Conservation (phyloP, 2,113 vertebrate species). For the Willisornis vidua region DNA sequence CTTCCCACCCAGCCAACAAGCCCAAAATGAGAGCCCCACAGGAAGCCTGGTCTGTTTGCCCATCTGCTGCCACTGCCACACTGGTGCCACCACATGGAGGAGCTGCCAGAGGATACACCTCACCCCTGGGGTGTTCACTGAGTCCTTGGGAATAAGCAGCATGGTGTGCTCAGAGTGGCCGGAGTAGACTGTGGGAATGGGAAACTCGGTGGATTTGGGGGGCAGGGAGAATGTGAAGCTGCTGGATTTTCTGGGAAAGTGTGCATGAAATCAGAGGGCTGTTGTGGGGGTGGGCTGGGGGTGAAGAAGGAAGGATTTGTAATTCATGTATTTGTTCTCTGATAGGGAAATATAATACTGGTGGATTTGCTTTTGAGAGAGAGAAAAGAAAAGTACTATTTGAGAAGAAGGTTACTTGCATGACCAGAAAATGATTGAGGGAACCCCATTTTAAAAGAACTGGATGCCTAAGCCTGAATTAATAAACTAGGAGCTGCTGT, state of each 20-base stretch:
- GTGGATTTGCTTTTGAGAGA: constrained; percentile 39
- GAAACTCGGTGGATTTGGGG: constrained; percentile 29
- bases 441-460: not conserved
- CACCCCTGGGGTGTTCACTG: not conserved
- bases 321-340: constrained; percentile 40
- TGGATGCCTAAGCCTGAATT: constrained; percentile 24
- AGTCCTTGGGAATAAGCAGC: not conserved
- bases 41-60: not conserved
- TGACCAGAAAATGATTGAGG: constrained; percentile 28
- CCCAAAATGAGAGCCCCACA: not conserved
- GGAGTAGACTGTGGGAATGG: constrained; percentile 21
- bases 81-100: not conserved
- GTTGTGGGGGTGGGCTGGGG: not conserved
- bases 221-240: constrained; percentile 56
- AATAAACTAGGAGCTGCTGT: constrained; percentile 25
- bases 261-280: constrained; percentile 43
- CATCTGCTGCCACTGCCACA: not conserved
- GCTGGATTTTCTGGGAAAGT: constrained; percentile 57
- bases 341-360: constrained; percentile 48
- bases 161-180: not conserved
- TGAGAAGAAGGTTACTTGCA: constrained; percentile 21
- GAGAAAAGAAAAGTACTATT: not conserved
- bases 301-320: not conserved
- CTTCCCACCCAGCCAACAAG: not conserved
- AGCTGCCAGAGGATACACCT: not conserved